These are phyloP conservation scores for Rhagonycha lutea DNA, from an alignment of 2,888 invertebrate genomes.

Conservation along the genomic window DNA sequence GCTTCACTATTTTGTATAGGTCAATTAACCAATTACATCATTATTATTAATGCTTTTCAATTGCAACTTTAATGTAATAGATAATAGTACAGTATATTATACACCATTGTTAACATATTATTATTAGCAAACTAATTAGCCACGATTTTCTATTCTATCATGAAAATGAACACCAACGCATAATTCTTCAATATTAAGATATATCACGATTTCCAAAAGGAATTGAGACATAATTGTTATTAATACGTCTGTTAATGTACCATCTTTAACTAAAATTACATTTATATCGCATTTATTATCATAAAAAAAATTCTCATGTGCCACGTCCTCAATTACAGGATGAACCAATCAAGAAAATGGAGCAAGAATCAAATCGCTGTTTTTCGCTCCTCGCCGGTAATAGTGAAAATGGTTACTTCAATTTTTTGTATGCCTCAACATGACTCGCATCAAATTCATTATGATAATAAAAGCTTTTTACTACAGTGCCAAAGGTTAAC, in stretches of 20 bases:
- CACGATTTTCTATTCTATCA: background rate
- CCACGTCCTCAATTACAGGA: background rate
- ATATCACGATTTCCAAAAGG: background rate
- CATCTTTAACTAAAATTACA: background rate
- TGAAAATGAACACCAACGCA: background rate
- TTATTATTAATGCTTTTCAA: background rate
- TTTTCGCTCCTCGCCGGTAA: too few relatives aligned
- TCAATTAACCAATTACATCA: conserved; percentile 2
- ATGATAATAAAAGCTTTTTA: background rate
- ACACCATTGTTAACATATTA: background rate
- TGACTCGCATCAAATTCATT: background rate
- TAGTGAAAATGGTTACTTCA: too few relatives aligned
- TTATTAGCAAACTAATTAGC: conserved; percentile 3
- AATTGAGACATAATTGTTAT: background rate
- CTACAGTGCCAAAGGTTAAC: background rate
- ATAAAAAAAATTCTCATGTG: background rate
- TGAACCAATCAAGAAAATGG: too few relatives aligned
- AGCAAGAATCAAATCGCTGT: too few relatives aligned
- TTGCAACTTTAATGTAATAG: background rate
- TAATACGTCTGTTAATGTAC: background rate
- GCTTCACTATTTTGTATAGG: background rate
- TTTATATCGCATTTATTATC: background rate
- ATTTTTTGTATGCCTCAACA: background rate
- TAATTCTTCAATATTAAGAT: background rate
- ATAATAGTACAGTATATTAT: background rate